Evolutionary conservation across 2,797 vertebrate genomes (phyloP), one percentile per base, ranked within the genome.

Genomic region (Trachops cirrhosus): DNA sequence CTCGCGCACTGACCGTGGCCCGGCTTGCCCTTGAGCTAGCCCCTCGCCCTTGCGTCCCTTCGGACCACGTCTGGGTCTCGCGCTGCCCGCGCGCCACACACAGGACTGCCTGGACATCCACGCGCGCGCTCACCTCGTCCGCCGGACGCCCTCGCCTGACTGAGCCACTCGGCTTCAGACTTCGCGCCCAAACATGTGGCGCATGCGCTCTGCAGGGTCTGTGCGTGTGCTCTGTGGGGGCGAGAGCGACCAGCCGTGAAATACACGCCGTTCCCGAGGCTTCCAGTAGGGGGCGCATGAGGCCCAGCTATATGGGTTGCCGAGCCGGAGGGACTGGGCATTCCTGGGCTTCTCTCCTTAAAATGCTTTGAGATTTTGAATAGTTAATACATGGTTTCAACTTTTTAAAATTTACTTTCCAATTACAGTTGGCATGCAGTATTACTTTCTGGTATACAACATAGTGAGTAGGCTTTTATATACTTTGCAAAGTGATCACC

Each of bases 191-290:
- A 67, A n/a, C 6, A 0, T 0, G 21, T 4, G 14, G 22, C 75
- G 57, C 93, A 18, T 48, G 93, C 83, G 93, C 46, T 5, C 0
- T n/a, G 10, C 24, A 1, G 10, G 19, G 0, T 0, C 46, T 29
- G 92, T 57, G 59, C 87, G 0, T 37, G 62, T 50, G 50, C 62
- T 4, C 62, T 6, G 62, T 0, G 5, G 29, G 0, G 19, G 24
- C 39, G 0, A 0, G 7, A 3, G 73, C 3, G 3, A 22, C 8
- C 15, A 9, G 0, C 18, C 0, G 29, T 0, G 0, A 24, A 2
- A 7, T 34, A 6, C 64, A 0, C n/a, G 26, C 9, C 1, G 6
- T 24, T 48, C 6, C 11, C 6, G 24, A 15, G 0, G 1, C 9
- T 2, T 8, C 64, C 52, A 5, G 37, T 19, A 18, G 85, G 44